Evolutionary conservation across 2,113 vertebrate species (phyloP), one percentile per base, ranked within the genome.

Genomic region (Myrmophylax atrothorax): DNA sequence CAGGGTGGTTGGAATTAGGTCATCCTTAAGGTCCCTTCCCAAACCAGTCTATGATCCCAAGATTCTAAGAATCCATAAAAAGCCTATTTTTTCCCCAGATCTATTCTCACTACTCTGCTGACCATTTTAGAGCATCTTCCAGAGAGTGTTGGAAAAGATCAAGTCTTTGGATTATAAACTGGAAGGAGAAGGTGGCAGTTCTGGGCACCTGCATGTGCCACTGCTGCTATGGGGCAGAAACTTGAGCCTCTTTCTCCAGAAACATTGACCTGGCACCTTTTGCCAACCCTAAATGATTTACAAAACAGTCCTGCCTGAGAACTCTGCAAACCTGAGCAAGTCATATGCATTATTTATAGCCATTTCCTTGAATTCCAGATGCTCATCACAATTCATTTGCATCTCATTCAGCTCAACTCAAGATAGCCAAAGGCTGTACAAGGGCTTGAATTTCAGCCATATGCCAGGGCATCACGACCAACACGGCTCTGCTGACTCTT

Each of bases 331-430:
- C 84, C 78, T 85, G 49, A 80, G 20, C 17, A n/a, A 78, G 47
- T 10, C 40, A 9, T 18, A 81, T 87, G 69, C 70, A 85, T 95
- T 87, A 89, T 93, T 89, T 89, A 95, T 76, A 91, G 46, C 18
- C 6, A 60, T 55, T 49, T 49, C 70, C 84, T 85, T 89, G 53
- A 49, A 80, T 83, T 85, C 87, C 96, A 96, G 82, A 44, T 89
- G 81, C 78, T 96, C 67, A 68, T 95, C 94, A 79, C 58, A 69
- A 63, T 25, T 73, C 46, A 89, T 96, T 89, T 93, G 82, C 87
- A 79, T 94, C 50, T 87, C 73, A 66, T 93, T 85, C 91, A 85
- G 53, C 63, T 76, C 81, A 33, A 37, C 60, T 38, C 64, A 73
- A 47, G 84, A 75, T 22, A 82, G 53, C 69, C 84, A 84, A 86